Percentiles rank a stretch among this genome's conserved stretches.
Evolutionary conservation across 2,113 vertebrate species (phyloP).

Genomic region (Cavia porcellus): DNA sequence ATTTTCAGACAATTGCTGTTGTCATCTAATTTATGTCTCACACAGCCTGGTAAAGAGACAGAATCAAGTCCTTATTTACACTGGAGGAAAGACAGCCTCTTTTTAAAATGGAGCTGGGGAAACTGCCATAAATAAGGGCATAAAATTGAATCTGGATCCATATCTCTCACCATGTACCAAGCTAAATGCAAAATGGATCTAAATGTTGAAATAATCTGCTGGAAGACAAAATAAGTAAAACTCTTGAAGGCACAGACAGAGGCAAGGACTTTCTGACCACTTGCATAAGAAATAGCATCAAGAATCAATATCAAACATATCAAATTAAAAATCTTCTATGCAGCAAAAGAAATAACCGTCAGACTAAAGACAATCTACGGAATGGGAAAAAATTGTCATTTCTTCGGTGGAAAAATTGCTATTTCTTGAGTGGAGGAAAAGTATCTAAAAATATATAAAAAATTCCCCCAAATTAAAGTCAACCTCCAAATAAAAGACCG

Average conservation of each 20-base stretch:
- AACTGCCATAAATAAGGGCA: not conserved
- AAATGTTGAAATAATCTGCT: not conserved
- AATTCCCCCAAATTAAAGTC: not conserved
- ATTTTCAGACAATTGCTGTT: not conserved
- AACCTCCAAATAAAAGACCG: not conserved
- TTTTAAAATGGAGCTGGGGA: not conserved
- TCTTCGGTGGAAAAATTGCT: no score
- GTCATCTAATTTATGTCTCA: conserved; percentile 8
- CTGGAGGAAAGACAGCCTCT: not conserved
- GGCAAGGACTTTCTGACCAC: not conserved
- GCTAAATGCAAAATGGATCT: not conserved
- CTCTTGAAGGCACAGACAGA: not conserved
- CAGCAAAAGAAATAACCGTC: not conserved
- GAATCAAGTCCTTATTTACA: not conserved
- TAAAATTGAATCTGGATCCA: not conserved
- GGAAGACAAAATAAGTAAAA: not conserved
- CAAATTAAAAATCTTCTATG: not conserved
- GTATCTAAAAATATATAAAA: not conserved
- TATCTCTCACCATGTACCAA: not conserved
- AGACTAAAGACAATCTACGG: not conserved
- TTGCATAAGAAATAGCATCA: not conserved
- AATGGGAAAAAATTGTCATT: not conserved
- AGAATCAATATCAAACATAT: not conserved
- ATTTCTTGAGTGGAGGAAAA: not conserved
- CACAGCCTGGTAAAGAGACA: not conserved